These are phyloP conservation scores for Aphrocallistes beatrix DNA, from an alignment of 37 sponge, comb jelly and placozoan genomes.

Conservation along the genomic window DNA sequence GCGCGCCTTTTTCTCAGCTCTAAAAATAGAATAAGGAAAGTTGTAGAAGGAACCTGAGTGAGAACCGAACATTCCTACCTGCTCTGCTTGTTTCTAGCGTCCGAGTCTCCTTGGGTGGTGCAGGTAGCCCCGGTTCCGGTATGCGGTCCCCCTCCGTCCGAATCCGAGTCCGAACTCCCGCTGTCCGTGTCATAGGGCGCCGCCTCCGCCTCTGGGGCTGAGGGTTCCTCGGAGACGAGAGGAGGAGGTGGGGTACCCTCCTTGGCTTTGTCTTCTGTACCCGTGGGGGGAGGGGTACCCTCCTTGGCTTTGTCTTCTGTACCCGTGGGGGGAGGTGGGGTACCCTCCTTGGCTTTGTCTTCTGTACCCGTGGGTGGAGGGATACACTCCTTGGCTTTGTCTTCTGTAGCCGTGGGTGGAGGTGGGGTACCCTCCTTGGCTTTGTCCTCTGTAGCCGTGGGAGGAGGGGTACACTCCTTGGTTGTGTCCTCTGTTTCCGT, in stretches of 20 bases:
- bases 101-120: background rate
- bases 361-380: too few species aligned
- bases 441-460: too few species aligned
- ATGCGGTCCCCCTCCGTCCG: background rate
- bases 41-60: too few species aligned
- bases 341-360: too few species aligned
- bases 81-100: background rate
- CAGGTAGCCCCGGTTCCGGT: background rate
- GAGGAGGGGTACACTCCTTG: too few species aligned
- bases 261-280: too few species aligned
- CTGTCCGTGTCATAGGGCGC: conserved; percentile 8
- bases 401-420: background rate
- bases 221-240: background rate
- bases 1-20: conserved; percentile 92
- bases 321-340: background rate
- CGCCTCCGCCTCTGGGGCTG: background rate
- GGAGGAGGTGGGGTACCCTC: background rate
- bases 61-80: too few species aligned
- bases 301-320: too few species aligned
- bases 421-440: background rate
- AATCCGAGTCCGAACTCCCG: background rate
- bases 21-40: background rate
- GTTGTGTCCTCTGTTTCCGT: background rate
- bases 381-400: too few species aligned
- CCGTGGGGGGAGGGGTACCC: too few species aligned